Conservation (phyloP, 2,113 vertebrate genomes). For the Tetraodon nigroviridis region DNA sequence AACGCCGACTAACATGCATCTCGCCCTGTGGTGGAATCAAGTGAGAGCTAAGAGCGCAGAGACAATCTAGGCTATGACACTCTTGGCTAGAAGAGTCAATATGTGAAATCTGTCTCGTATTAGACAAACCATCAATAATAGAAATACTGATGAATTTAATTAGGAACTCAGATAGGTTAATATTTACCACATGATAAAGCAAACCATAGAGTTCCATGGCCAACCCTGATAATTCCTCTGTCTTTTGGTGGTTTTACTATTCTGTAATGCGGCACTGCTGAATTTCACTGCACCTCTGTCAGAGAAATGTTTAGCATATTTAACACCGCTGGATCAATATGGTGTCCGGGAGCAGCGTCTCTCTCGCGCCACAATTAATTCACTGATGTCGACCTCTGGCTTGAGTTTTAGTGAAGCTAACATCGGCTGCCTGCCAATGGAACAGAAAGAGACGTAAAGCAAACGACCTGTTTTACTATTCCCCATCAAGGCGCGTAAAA, state of each 20-base stretch:
- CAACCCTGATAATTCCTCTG: too few relatives aligned
- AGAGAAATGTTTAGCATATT: slow-evolving; percentile 67
- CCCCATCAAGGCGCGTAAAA: slow-evolving; percentile 42
- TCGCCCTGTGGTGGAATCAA: too few relatives aligned
- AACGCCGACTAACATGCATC: too few relatives aligned
- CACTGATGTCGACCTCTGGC: slow-evolving; percentile 58
- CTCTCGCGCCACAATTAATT: slow-evolving; percentile 57
- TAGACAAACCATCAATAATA: slow-evolving; percentile 60
- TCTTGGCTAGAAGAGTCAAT: slow-evolving; percentile 39
- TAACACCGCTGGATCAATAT: slow-evolving; percentile 63
- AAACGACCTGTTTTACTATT: slow-evolving; percentile 49
- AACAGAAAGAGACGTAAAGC: slow-evolving; percentile 41
- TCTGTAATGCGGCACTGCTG: slow-evolving; percentile 20
- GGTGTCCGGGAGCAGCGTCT: slow-evolving; percentile 51
- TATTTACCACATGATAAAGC: slow-evolving; percentile 42
- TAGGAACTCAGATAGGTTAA: slow-evolving; percentile 50
- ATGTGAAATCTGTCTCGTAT: slow-evolving; percentile 28
- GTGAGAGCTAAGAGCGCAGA: not conserved
- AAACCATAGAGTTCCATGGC: slow-evolving; percentile 26
- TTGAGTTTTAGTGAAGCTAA: slow-evolving; percentile 62
- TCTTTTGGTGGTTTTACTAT: slow-evolving; percentile 25
- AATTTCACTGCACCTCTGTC: slow-evolving; percentile 46
- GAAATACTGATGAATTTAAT: slow-evolving; percentile 53
- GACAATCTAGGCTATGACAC: slow-evolving; percentile 2
- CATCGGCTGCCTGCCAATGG: slow-evolving; percentile 51